Conservation (phyloP, 2,797 vertebrate species). For the Cuniculus paca region DNA sequence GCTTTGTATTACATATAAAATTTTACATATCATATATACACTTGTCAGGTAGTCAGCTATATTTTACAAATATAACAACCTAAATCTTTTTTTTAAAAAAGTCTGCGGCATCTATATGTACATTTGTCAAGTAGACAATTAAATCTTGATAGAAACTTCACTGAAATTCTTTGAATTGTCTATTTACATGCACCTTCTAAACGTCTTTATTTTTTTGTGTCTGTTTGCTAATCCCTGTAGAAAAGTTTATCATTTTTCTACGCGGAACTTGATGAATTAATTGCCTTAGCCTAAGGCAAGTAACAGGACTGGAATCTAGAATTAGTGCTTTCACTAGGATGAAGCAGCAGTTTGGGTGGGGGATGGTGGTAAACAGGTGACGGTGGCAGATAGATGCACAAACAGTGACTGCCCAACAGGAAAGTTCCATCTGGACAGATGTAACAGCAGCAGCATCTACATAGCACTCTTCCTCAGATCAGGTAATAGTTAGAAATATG, state of each 20-base stretch:
- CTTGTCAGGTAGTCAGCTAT: not conserved
- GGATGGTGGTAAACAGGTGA: not conserved
- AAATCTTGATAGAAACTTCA: not conserved
- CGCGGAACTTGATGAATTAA: not conserved
- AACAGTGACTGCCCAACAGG: not conserved
- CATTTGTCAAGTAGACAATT: not conserved
- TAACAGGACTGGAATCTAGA: not conserved
- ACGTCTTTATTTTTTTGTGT: not conserved
- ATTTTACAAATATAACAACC: not conserved
- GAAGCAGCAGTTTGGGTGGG: not conserved
- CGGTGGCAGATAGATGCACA: no score
- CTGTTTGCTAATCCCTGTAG: not conserved
- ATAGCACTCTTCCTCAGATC: not conserved
- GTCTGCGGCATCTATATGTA: not conserved
- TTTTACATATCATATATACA: not conserved
- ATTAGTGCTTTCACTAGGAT: not conserved
- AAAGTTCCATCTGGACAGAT: not conserved
- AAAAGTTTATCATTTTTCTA: constrained; percentile 10
- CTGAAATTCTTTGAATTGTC: not conserved
- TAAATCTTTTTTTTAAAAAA: not conserved
- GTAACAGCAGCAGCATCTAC: not conserved
- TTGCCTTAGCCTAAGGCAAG: not conserved
- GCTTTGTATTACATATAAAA: not conserved
- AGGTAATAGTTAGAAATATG: not conserved
- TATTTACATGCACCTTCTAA: constrained; percentile 17